These are phyloP conservation scores for Charina bottae DNA, from an alignment of 2,113 vertebrate species.

Conservation along the genomic window DNA sequence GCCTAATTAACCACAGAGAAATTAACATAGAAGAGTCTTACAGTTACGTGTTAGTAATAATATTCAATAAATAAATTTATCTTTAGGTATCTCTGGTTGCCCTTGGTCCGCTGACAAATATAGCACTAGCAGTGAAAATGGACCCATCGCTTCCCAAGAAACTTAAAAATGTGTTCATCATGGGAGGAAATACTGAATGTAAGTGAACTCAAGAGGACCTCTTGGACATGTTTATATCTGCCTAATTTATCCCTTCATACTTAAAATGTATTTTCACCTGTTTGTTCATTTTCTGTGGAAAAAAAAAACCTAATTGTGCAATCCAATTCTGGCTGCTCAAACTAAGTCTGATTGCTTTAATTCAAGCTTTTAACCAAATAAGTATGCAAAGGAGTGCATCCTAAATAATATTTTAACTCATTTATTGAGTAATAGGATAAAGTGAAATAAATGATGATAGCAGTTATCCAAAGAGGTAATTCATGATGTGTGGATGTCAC, in stretches of 20 bases:
- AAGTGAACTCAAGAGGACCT: constrained; percentile 41
- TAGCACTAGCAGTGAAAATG: constrained; percentile 81
- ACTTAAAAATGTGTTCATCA: constrained; percentile 79
- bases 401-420: not conserved
- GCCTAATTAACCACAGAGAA: not conserved
- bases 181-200: constrained; percentile 87
- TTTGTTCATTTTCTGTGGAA: not conserved
- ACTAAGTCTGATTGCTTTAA: not conserved
- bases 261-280: not conserved
- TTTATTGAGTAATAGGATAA: not conserved
- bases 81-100: constrained; percentile 71
- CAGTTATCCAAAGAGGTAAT: not conserved
- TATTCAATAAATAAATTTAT: not conserved
- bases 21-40: not conserved
- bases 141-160: constrained; percentile 78
- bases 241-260: not conserved
- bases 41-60: not conserved
- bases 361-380: not conserved
- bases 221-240: not conserved
- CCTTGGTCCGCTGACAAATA: constrained; percentile 81
- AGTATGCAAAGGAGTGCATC: not conserved
- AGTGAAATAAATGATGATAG: not conserved
- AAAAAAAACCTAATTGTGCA: not conserved
- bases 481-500: not conserved
- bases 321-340: not conserved